phyloP scores from a whole-genome alignment of 2,888 invertebrate genomes.

The Rhaphigaster nebulosa region DNA sequence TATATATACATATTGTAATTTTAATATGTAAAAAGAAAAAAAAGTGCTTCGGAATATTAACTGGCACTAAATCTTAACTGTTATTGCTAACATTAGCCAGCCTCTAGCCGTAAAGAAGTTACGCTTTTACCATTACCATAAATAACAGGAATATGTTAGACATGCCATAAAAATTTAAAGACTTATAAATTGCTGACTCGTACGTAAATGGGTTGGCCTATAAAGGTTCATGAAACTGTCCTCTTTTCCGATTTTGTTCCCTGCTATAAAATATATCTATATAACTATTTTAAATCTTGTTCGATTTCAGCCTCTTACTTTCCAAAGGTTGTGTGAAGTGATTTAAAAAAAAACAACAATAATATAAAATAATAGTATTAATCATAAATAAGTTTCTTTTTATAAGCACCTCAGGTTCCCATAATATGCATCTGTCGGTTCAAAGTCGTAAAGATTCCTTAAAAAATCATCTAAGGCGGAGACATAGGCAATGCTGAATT shows the following conservation, averaged over 20 bases:
- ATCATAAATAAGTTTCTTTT: no score
- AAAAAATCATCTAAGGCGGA: no score
- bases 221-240: background rate
- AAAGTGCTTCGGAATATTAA: background rate
- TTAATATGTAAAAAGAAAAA: no score
- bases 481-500: no score
- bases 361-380: no score
- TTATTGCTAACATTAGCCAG: background rate
- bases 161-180: background rate
- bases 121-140: background rate
- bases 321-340: background rate
- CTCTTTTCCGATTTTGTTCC: background rate
- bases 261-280: background rate
- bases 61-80: background rate
- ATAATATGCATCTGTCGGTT: no score
- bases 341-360: no score
- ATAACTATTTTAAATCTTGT: background rate
- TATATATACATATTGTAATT: background rate
- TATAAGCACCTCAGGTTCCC: no score
- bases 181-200: background rate
- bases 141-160: conserved; percentile 28
- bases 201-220: background rate
- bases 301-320: no score
- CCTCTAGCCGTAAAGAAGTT: background rate
- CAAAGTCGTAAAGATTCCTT: no score